Conservation (phyloP, 1,140 invertebrate species). For the Papilio glaucus region DNA sequence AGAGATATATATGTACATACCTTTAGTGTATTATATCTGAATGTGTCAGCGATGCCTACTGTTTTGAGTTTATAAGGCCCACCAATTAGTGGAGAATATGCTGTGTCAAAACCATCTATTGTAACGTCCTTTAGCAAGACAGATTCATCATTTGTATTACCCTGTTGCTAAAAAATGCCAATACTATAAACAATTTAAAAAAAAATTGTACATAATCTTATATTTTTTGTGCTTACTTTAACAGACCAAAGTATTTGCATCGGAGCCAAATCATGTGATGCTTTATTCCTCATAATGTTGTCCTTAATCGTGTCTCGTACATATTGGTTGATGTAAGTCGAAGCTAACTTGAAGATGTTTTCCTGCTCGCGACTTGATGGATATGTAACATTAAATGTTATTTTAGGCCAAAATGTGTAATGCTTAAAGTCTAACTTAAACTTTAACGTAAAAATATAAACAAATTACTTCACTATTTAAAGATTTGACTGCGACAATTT, state of each 20-base stretch:
- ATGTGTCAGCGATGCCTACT: conserved; percentile 49
- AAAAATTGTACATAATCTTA: neutral
- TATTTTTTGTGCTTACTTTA: neutral
- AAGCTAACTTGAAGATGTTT: neutral
- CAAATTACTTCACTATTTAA: no score
- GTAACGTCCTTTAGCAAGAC: conserved; percentile 44
- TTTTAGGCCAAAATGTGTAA: neutral
- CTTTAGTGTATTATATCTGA: conserved; percentile 60
- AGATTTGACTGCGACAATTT: no score
- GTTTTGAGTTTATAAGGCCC: conserved; percentile 53
- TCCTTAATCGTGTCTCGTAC: neutral
- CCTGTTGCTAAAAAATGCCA: neutral
- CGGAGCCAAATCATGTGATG: neutral
- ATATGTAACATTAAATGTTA: neutral
- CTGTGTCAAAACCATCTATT: conserved; percentile 59
- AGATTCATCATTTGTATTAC: conserved; percentile 25
- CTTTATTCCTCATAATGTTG: neutral
- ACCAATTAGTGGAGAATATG: conserved; percentile 54
- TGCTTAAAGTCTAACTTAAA: no score
- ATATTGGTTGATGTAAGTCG: neutral
- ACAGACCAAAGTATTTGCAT: conserved; percentile 11
- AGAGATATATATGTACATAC: conserved; percentile 47
- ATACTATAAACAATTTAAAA: neutral
- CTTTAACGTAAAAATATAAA: no score
- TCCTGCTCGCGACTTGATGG: neutral